Base-by-base conservation (phyloP, 2,888 invertebrate species). In the Pachymerium ferrugineum region DNA sequence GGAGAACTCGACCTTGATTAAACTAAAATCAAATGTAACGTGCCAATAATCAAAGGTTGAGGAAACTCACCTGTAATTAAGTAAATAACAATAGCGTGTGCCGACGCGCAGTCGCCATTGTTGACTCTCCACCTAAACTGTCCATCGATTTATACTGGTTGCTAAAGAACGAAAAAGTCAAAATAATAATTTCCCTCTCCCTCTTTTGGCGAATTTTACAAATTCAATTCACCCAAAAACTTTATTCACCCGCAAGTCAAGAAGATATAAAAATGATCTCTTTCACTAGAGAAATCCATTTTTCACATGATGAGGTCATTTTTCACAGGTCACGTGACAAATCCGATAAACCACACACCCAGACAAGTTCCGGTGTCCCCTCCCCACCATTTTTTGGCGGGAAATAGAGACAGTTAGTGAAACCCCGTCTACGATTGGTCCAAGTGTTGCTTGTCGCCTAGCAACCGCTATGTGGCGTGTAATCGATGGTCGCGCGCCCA, bases 1-100 rank as follows among this genome's bases (percentile, higher is more conserved):
- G 22, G 47, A 6, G 10, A 22, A 19, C 22, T 54, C 47, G 47
- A 54, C 47, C 47, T 54, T 54, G 47, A 54, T 54, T 54, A 54
- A 54, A 54, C 19, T 54, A 54, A n/a, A 54, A 54, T 54, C 47
- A 54, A 54, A 19, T 8, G 22, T 54, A 16, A 54, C 47, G 47
- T 54, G 47, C 47, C 47, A 54, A 54, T 54, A 54, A 54, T 54
- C 47, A 54, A 54, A 54, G 47, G 47, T 54, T 54, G 1, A 19
- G 6, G n/a, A n/a, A n/a, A 54, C 47, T 54, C 47, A 54, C 47
- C 47, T 54, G 47, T 19, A 54, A 54, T 54, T 54, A 54, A 54
- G 19, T 1, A 54, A 42, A 54, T 54, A n/a, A 54, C 47, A 54
- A 54, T 54, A n/a, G 47, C 47, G 47, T 54, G 47, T 54, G 47